Base-by-base conservation (phyloP, 2,888 invertebrate species). In the Netelia melanura region DNA sequence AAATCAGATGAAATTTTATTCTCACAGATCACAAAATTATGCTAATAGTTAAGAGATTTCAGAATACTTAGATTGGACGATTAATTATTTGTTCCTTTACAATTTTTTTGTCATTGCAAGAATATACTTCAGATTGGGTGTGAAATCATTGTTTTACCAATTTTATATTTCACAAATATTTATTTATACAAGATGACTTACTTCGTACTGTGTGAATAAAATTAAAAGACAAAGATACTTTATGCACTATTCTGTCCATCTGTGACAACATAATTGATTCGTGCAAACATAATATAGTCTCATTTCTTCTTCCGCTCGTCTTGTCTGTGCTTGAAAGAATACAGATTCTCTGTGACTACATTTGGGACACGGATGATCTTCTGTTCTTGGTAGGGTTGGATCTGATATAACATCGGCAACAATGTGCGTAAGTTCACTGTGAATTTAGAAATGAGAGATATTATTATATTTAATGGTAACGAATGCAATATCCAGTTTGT, bases 251-350 rank as follows among this genome's bases (percentile, higher is more conserved):
- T 99, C 99, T 81, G 99, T 99, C 99, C 99, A 99, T 89, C 98
- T 96, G 94, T 99, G 98, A 84, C 97, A 97, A 94, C 99, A 99
- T 92, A 97, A 97, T 80, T 96, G 95, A 94, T 97, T 97, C 0
- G 98, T 98, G 93, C 99, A 99, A 2, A 99, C 99, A 92, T 99
- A 99, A 94, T 99, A 99, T 62, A 99, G 95, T 94, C 98, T 96
- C 99, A 99, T 99, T 94, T 99, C 99, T 93, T 99, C 99, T 95
- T 99, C 99, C 91, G 99, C 99, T 90, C 98, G 96, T 86, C 98
- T 95, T 0, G 99, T 98, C 94, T 99, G 99, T 0, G 99, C 99
- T 95, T 98, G 98, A 94, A 99, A 99, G 94, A 99, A 99, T 6
- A 99, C 99, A 0, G 99, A 98, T 93, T 99, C 99, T 85, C 97